These are phyloP conservation scores for Digitonthophagus gazella DNA, from an alignment of 2,888 invertebrate genomes.

Conservation along the genomic window DNA sequence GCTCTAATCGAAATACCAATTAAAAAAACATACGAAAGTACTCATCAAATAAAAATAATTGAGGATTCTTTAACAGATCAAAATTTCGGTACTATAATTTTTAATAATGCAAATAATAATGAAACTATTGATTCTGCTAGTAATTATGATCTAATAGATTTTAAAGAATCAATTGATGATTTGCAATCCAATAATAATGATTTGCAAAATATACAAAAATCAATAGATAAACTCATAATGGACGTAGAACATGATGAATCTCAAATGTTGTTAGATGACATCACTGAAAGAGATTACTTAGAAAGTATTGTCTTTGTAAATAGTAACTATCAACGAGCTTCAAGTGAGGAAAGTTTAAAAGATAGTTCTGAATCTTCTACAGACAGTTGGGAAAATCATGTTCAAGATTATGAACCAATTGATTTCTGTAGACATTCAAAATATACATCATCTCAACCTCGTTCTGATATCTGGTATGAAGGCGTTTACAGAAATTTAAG, in stretches of 20 bases:
- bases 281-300: constrained; percentile 33
- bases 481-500: constrained; percentile 50
- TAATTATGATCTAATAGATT: constrained; percentile 39
- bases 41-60: constrained; percentile 41
- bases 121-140: constrained; percentile 5
- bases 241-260: constrained; percentile 38
- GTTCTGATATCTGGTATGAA: constrained; percentile 49
- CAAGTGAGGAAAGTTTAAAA: constrained; percentile 39
- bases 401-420: constrained; percentile 45
- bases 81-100: constrained; percentile 29
- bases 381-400: constrained; percentile 36
- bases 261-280: constrained; percentile 35
- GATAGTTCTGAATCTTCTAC: constrained; percentile 36
- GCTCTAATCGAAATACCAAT: constrained; percentile 50
- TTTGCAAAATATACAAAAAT: constrained; percentile 33
- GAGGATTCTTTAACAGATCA: constrained; percentile 23
- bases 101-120: constrained; percentile 17
- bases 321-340: constrained; percentile 38
- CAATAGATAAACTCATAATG: constrained; percentile 34
- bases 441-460: constrained; percentile 23
- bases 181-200: constrained; percentile 9
- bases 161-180: constrained; percentile 31
- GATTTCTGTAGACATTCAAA: constrained; percentile 31
- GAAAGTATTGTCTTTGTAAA: constrained; percentile 33
- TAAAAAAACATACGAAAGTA: constrained; percentile 46